Evolutionary conservation across 2,113 vertebrate genomes (phyloP).

Genomic region (Cynoglossus semilaevis): DNA sequence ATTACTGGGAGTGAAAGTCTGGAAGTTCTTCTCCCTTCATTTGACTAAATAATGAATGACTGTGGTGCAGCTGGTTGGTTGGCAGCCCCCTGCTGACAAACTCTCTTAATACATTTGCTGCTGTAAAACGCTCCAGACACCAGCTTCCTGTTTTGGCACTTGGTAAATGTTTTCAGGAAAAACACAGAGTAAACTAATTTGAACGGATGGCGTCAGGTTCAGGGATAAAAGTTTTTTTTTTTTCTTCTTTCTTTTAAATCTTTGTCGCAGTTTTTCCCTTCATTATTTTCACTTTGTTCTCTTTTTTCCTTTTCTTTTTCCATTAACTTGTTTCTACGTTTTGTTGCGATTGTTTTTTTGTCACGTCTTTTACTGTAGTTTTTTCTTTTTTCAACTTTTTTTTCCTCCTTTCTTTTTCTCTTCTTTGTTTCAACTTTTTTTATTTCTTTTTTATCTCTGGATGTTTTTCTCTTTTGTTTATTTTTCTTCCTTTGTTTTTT

Average conservation of each 20-base stretch:
- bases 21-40: too few species aligned
- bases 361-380: too few species aligned
- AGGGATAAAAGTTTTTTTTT: too few species aligned
- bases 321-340: too few species aligned
- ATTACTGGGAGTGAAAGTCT: too few species aligned
- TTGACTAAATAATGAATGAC: conserved; percentile 40
- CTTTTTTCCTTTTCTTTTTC: conserved; percentile 1
- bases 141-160: conserved; percentile 18
- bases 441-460: too few species aligned
- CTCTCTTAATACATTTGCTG: conserved; percentile 23
- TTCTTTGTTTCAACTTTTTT: too few species aligned
- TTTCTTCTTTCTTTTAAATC: too few species aligned
- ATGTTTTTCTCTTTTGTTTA: too few species aligned
- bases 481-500: background rate
- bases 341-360: too few species aligned
- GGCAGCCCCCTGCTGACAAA: conserved; percentile 29
- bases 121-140: conserved; percentile 16
- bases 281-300: conserved; percentile 1
- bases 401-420: background rate
- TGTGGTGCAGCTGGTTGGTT: conserved; percentile 17
- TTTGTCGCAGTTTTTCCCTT: background rate
- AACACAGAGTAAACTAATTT: background rate
- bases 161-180: conserved; percentile 11
- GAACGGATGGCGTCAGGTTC: background rate
- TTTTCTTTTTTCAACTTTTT: too few species aligned